Percentiles rank a stretch among this genome's conserved stretches.
Conservation (phyloP, 2,113 vertebrate genomes). For the Lophochroa leadbeateri region DNA sequence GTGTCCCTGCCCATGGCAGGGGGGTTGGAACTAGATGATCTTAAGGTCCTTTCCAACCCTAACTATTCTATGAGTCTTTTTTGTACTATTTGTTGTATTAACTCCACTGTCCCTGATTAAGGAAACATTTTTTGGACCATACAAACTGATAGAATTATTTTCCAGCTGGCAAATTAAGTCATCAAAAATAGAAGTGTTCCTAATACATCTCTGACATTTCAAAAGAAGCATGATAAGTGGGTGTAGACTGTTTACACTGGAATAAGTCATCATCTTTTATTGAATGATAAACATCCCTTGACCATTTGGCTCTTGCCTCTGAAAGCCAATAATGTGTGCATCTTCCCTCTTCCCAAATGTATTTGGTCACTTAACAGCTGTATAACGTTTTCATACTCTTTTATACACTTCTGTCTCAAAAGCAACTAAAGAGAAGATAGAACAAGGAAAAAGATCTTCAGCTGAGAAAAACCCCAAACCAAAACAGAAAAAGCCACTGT, state of each 20-base stretch:
- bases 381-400: background rate
- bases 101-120: background rate
- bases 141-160: background rate
- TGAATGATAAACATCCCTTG: background rate
- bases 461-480: background rate
- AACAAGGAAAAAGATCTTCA: background rate
- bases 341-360: background rate
- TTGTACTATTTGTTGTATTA: background rate
- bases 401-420: background rate
- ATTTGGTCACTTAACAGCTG: background rate
- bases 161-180: background rate
- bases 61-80: background rate
- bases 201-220: background rate
- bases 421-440: background rate
- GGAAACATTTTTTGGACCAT: background rate
- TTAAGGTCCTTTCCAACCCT: no score
- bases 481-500: background rate
- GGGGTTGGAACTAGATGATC: no score
- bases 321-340: background rate
- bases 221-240: background rate
- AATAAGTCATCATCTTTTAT: background rate
- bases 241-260: background rate
- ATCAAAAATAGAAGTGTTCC: background rate
- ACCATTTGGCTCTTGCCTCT: background rate
- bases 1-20: no score